Conservation (phyloP, 2,113 vertebrate genomes). For the Anarhynchus alexandrinus region DNA sequence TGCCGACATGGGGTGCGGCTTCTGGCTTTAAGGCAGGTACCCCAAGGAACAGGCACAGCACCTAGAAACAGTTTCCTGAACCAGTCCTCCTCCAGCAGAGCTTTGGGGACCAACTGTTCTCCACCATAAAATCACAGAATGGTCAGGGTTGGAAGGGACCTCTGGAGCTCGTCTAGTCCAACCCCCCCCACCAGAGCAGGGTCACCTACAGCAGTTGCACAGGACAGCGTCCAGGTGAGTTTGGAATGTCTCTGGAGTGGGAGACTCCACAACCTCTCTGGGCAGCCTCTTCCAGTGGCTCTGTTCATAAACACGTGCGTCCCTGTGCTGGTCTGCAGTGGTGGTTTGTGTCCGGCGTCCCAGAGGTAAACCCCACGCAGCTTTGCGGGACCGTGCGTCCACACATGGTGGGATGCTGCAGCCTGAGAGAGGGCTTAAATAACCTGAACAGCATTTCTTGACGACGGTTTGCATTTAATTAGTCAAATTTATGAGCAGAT, state of each 20-base stretch:
- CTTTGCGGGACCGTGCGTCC: neutral
- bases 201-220: no score
- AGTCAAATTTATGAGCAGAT: neutral
- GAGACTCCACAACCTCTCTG: no score
- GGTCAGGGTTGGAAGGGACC: no score
- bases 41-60: neutral
- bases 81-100: neutral
- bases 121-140: neutral
- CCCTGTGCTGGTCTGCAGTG: neutral
- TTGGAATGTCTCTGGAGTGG: no score
- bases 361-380: neutral
- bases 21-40: neutral
- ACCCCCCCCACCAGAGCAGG: no score
- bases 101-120: neutral
- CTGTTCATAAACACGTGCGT: fast-evolving
- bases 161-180: no score
- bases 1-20: neutral
- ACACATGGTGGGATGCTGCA: neutral
- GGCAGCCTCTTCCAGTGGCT: no score
- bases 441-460: neutral
- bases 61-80: neutral
- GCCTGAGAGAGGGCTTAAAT: neutral
- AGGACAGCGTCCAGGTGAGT: no score
- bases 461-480: neutral
- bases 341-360: neutral